phyloP scores from a whole-genome alignment of 2,888 invertebrate genomes.

The Spisula solida region DNA sequence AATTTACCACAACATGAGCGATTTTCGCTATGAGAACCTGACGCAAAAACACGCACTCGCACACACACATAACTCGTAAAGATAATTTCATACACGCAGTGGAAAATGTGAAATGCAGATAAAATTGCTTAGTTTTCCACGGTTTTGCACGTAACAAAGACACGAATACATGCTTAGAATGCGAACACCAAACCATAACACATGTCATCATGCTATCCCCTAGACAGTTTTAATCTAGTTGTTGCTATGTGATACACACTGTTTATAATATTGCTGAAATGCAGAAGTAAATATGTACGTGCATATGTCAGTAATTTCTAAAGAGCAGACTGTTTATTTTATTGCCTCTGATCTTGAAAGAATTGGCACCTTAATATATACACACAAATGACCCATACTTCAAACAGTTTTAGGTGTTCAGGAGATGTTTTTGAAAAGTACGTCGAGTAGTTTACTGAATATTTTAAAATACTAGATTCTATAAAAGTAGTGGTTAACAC shows the following conservation, averaged over 20 bases:
- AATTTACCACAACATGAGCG: conserved; percentile 30
- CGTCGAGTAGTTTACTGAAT: too few species aligned
- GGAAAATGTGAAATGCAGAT: not conserved
- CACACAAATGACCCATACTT: too few species aligned
- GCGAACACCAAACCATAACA: not conserved
- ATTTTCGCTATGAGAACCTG: conserved; percentile 23
- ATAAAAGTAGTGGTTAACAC: too few species aligned
- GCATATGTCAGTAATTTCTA: too few species aligned
- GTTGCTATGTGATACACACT: not conserved
- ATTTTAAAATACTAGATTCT: too few species aligned
- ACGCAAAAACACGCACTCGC: not conserved
- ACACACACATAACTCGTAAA: not conserved
- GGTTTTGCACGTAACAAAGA: not conserved
- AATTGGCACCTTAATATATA: too few species aligned
- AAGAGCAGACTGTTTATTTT: too few species aligned
- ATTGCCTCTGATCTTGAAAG: too few species aligned
- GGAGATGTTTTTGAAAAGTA: too few species aligned
- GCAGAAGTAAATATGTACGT: too few species aligned
- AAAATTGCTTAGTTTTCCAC: not conserved
- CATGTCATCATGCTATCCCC: not conserved
- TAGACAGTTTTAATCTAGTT: not conserved
- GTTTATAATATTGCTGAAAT: too few species aligned
- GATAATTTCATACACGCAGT: not conserved
- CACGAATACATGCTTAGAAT: not conserved
- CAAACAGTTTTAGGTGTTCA: too few species aligned